phyloP scores from a whole-genome alignment of 2,113 vertebrate species.

The Xenopus borealis region DNA sequence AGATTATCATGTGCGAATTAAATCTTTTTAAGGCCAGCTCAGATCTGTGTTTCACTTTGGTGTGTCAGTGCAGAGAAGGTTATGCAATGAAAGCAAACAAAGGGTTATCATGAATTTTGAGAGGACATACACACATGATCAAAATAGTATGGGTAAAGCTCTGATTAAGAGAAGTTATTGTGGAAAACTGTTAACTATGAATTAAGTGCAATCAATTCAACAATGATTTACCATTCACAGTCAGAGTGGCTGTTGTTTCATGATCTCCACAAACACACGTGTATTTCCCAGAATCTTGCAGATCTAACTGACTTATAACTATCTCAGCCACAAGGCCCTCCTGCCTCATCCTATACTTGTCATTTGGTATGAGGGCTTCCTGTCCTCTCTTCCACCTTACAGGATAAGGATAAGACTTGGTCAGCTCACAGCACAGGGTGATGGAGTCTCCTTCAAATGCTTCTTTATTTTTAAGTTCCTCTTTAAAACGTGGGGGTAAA shows the following conservation, averaged over 20 bases:
- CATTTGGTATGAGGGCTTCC: conserved; percentile 53
- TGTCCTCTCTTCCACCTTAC: conserved; percentile 77
- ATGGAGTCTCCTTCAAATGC: conserved; percentile 74
- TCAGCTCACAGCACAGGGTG: conserved; percentile 79
- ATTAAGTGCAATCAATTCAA: too few relatives aligned
- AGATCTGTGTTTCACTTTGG: too few relatives aligned
- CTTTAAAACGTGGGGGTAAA: conserved; percentile 71
- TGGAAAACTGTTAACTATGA: too few relatives aligned
- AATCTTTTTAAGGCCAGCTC: neutral
- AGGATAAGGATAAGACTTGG: conserved; percentile 64
- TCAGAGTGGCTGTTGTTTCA: conserved; percentile 70
- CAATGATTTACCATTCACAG: conserved; percentile 68
- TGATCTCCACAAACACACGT: conserved; percentile 73
- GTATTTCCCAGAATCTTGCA: conserved; percentile 73
- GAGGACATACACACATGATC: neutral
- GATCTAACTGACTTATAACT: conserved; percentile 61
- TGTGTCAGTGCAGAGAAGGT: too few relatives aligned
- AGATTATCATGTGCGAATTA: neutral
- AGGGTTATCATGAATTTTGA: neutral
- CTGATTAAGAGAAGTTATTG: too few relatives aligned
- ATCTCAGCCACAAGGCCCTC: conserved; percentile 72
- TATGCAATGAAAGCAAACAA: too few relatives aligned
- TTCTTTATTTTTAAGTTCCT: conserved; percentile 74
- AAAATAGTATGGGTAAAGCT: too few relatives aligned
- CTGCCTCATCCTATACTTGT: conserved; percentile 72